Percentiles rank a stretch among this genome's conserved stretches.
phyloP scores from a whole-genome alignment of 2,113 vertebrate genomes.

The Anolis sagrei region DNA sequence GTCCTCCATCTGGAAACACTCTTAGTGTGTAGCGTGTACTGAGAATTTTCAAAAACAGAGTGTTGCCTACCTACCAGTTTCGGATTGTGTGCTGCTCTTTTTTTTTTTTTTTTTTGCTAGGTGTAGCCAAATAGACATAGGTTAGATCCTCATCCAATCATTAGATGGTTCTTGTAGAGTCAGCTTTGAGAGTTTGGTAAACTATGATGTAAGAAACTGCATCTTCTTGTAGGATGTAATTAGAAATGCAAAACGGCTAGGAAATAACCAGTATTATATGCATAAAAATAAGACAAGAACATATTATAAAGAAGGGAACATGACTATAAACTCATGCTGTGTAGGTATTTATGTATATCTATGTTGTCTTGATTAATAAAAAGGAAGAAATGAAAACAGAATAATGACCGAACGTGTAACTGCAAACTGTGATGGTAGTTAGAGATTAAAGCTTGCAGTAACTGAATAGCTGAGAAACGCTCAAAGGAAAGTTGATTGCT shows the following conservation, averaged over 20 bases:
- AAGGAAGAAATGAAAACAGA: constrained; percentile 67
- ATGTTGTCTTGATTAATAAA: constrained; percentile 61
- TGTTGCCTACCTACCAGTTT: not conserved
- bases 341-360: constrained; percentile 51
- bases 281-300: constrained; percentile 40
- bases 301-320: constrained; percentile 61
- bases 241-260: constrained; percentile 61
- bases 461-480: constrained; percentile 81
- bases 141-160: constrained; percentile 23
- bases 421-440: constrained; percentile 61
- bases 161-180: not conserved
- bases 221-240: constrained; percentile 57
- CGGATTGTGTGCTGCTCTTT: not conserved
- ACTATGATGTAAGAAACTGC: constrained; percentile 56
- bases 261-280: constrained; percentile 37
- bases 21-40: not conserved
- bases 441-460: constrained; percentile 79
- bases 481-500: constrained; percentile 81
- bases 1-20: too few relatives aligned
- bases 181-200: constrained; percentile 51
- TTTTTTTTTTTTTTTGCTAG: constrained; percentile 2
- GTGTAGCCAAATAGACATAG: constrained; percentile 12
- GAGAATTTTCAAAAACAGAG: not conserved
- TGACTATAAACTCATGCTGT: constrained; percentile 49
- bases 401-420: constrained; percentile 66